phyloP scores from a whole-genome alignment of 2,888 invertebrate species.

The Brachylomia viminalis region DNA sequence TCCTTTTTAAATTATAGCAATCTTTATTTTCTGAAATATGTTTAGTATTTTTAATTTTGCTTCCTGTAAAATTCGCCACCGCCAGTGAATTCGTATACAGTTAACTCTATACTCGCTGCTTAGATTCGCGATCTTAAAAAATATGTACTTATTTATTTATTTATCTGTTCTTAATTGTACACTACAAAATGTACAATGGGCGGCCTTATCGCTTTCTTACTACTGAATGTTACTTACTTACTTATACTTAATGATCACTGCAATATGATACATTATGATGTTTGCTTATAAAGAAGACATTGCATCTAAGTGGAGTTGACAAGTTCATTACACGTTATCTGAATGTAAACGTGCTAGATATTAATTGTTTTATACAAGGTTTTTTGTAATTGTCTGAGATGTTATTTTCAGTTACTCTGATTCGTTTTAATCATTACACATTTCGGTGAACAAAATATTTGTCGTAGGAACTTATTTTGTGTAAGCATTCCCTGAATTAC shows the following conservation, averaged over 20 bases:
- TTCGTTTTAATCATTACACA: conserved; percentile 8
- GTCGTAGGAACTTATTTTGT: neutral
- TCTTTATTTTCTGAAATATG: neutral
- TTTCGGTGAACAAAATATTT: neutral
- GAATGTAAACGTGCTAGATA: conserved; percentile 65
- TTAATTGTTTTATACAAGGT: conserved; percentile 52
- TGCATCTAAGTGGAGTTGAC: conserved; percentile 54
- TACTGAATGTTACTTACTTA: no score
- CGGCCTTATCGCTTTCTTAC: no score
- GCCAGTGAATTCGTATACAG: neutral
- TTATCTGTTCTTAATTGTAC: no score
- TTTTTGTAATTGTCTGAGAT: conserved; percentile 31
- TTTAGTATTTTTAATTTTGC: neutral
- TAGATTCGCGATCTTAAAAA: conserved; percentile 10
- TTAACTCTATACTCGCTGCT: conserved; percentile 9
- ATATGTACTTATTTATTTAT: conserved; percentile 1
- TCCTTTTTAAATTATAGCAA: neutral
- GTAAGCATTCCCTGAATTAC: neutral
- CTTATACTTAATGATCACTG: conserved; percentile 30
- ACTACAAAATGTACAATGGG: no score
- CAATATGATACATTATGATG: conserved; percentile 28
- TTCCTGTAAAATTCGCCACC: neutral
- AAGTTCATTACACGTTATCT: conserved; percentile 68
- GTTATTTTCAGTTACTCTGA: conserved; percentile 23
- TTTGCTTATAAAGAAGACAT: conserved; percentile 48